These are phyloP conservation scores for Microcaecilia unicolor DNA, from an alignment of 2,797 vertebrate species.

Conservation along the genomic window DNA sequence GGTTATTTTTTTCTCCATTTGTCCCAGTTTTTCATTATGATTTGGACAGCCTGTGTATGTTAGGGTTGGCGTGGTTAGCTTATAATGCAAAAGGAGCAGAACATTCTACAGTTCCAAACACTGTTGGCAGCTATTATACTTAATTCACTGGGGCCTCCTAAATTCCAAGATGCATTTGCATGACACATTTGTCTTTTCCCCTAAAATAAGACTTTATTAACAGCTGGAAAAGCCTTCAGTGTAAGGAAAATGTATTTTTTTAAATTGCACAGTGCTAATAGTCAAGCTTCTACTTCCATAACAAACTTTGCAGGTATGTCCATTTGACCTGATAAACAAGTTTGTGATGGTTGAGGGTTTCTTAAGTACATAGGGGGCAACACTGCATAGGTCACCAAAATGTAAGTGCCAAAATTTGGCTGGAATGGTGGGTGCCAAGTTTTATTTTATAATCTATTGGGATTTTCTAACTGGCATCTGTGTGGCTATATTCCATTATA, in stretches of 20 bases:
- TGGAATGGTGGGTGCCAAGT: no score
- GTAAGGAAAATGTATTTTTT: neutral
- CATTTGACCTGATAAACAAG: neutral
- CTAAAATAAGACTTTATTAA: neutral
- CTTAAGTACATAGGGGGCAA: no score
- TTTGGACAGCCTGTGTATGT: neutral
- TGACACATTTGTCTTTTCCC: neutral
- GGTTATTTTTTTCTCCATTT: neutral
- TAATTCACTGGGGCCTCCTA: neutral
- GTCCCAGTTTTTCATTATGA: neutral
- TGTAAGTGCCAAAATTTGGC: no score
- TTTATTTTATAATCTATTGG: no score
- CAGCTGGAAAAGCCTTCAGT: neutral
- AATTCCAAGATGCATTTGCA: neutral
- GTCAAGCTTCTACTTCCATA: no score
- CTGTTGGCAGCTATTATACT: neutral
- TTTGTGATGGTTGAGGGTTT: neutral
- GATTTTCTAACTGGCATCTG: no score
- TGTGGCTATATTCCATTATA: no score
- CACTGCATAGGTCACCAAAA: no score
- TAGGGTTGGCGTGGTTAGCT: neutral
- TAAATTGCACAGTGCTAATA: no score
- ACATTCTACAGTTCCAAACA: neutral
- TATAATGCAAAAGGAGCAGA: neutral
- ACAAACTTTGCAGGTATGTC: accelerated